These are phyloP conservation scores for Akabosia matsudoensis DNA, from an alignment of 1,140 invertebrate genomes.

Conservation along the genomic window DNA sequence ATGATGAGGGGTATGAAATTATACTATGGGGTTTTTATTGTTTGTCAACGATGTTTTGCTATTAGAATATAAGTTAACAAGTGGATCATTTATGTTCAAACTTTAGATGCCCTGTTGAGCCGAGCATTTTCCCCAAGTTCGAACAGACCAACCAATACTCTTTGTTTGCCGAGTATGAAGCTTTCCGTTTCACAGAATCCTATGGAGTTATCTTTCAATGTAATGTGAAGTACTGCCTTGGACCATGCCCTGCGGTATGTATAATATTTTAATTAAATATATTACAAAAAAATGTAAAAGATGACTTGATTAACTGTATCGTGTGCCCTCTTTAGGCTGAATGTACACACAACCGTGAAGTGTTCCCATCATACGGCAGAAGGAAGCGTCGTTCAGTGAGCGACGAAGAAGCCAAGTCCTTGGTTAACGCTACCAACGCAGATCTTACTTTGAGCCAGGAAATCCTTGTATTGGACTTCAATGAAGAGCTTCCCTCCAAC, in stretches of 20 bases:
- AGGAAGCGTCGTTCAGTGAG: constrained; percentile 70
- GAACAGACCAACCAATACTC: constrained; percentile 77
- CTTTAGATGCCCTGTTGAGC: constrained; percentile 81
- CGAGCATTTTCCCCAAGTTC: constrained; percentile 87
- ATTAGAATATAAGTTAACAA: not conserved
- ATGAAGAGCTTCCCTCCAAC: constrained; percentile 44
- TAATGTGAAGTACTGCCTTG: constrained; percentile 93
- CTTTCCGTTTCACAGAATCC: constrained; percentile 91
- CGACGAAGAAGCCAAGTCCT: constrained; percentile 58
- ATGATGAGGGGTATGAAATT: constrained; percentile 76
- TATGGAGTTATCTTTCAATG: constrained; percentile 96
- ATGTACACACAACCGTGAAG: constrained; percentile 82
- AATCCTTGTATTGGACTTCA: constrained; percentile 70
- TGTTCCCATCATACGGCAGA: constrained; percentile 83
- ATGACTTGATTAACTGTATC: not conserved
- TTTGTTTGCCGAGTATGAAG: constrained; percentile 85
- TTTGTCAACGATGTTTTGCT: not conserved
- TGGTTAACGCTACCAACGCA: constrained; percentile 60
- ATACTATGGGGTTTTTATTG: not conserved
- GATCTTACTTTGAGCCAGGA: constrained; percentile 93
- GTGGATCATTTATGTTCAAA: constrained; percentile 8
- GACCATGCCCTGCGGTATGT: constrained; percentile 86
- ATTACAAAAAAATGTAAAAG: not conserved
- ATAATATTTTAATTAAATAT: not conserved
- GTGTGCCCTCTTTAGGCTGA: constrained; percentile 63